These are phyloP conservation scores for Zelleria hepariella DNA, from an alignment of 2,888 invertebrate genomes.

Conservation along the genomic window DNA sequence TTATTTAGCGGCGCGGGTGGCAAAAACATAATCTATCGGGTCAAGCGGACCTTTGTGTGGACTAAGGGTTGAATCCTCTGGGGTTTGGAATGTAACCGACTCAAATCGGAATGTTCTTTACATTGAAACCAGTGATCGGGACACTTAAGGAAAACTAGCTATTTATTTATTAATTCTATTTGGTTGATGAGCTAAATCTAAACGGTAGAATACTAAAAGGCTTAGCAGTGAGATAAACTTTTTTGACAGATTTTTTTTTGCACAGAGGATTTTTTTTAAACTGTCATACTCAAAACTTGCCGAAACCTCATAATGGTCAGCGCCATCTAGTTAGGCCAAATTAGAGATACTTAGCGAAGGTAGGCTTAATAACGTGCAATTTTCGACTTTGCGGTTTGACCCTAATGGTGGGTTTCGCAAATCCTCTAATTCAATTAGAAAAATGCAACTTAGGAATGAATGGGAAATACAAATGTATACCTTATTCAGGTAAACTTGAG, in stretches of 20 bases:
- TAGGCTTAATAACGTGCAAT: not conserved
- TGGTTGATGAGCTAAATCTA: no score
- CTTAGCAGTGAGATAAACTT: no score
- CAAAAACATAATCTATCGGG: constrained; percentile 58
- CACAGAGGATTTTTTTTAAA: not conserved
- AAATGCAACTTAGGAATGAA: not conserved
- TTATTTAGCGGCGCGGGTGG: constrained; percentile 47
- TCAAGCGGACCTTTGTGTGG: constrained; percentile 18
- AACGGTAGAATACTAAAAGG: no score
- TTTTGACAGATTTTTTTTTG: not conserved
- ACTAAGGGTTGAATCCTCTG: constrained; percentile 11
- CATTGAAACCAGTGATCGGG: not conserved
- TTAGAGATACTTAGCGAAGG: not conserved
- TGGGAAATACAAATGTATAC: not conserved
- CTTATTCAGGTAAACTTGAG: not conserved
- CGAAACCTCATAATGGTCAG: not conserved
- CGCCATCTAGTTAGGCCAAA: not conserved
- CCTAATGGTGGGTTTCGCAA: not conserved
- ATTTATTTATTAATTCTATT: not conserved
- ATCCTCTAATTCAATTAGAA: constrained; percentile 43
- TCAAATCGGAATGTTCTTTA: constrained; percentile 1
- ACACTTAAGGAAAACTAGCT: not conserved
- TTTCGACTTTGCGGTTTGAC: not conserved
- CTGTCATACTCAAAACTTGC: not conserved
- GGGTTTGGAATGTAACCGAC: no score